Percentiles rank a stretch among this genome's conserved stretches.
These are phyloP conservation scores for Ophioninae sp. DNA, from an alignment of 2,888 invertebrate species.

Conservation along the genomic window DNA sequence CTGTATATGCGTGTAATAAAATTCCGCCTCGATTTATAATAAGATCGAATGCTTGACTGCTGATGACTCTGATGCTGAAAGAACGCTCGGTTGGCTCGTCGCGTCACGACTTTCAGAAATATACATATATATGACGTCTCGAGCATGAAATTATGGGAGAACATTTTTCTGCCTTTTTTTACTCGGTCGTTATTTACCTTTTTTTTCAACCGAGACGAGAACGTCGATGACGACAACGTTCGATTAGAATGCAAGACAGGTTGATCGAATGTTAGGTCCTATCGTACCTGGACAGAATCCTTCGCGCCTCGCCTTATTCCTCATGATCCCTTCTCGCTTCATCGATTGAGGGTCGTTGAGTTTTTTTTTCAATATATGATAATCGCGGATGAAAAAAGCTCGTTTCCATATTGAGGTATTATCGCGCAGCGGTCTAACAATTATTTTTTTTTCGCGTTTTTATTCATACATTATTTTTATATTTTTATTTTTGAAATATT, in stretches of 20 bases:
- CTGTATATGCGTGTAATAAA: constrained; percentile 24
- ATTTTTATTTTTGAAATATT: too few species aligned
- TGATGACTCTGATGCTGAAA: constrained; percentile 39
- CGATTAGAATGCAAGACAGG: constrained; percentile 72
- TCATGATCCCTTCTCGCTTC: neutral
- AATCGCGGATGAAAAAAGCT: too few species aligned
- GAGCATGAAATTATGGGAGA: constrained; percentile 28
- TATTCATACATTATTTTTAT: too few species aligned
- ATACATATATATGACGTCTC: constrained; percentile 50
- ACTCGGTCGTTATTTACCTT: constrained; percentile 30
- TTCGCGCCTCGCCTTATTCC: constrained; percentile 24
- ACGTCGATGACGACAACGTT: constrained; percentile 38
- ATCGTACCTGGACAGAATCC: constrained; percentile 62
- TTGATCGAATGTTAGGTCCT: constrained; percentile 70
- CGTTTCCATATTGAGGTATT: too few species aligned
- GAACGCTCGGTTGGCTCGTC: constrained; percentile 33
- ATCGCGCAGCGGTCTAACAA: too few species aligned
- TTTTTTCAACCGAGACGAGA: constrained; percentile 38
- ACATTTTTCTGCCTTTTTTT: constrained; percentile 18
- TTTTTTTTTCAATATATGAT: neutral
- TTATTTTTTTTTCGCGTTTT: too few species aligned
- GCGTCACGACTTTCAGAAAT: constrained; percentile 27
- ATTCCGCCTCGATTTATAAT: constrained; percentile 25
- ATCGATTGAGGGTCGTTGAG: neutral
- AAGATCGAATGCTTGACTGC: constrained; percentile 50